Evolutionary conservation across 64 coral and sea anemone genomes (phyloP), one percentile per base, ranked within the genome.

Genomic region (Montipora cactus): DNA sequence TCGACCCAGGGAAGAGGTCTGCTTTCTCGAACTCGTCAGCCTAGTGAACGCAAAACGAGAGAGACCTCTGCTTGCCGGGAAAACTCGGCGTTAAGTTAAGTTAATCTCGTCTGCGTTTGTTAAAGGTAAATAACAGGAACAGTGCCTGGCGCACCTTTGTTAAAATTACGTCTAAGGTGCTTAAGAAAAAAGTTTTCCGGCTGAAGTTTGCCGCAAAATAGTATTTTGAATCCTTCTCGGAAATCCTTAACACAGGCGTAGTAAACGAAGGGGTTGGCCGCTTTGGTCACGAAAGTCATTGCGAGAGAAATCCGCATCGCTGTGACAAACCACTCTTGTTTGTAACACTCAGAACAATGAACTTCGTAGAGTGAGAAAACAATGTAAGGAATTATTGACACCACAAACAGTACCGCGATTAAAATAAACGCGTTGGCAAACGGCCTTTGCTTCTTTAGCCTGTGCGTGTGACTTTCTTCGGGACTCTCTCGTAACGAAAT

Each of bases 91-190:
- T 64, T 64, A 64, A 1, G 52, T 55, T 55, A 10, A 55, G 52
- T 55, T 55, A 15, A 64, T 64, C 61, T 64, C 14, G 14, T 37
- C 2, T 37, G 11, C 61, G 8, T 64, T 64, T 16, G 0, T 71
- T 11, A 86, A 7, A 86, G 82, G 66, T 86, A 86, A 21, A 86
- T 86, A 2, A 71, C 82, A 23, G 82, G 19, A 49, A 86, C 82
- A 71, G 44, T 86, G 0, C 82, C 45, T 1, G 28, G 25, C 10
- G 53, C 53, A 8, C 53, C 53, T 1, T 71, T 71, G 5, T 67
- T 67, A 67, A 0, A 4, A 21, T 71, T 49, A 9, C 18, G 44
- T 8, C 19, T 70, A 0, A 70, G 8, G 18, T 5, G 46, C 22
- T 20, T 50, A 2, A 86, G 16, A n/a, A 28, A 3, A 6, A 86